A percentile compares a stretch with the other conserved stretches of the same genome.
These are phyloP conservation scores for Lerista edwardsae DNA, from an alignment of 2,797 vertebrate species.

Conservation along the genomic window DNA sequence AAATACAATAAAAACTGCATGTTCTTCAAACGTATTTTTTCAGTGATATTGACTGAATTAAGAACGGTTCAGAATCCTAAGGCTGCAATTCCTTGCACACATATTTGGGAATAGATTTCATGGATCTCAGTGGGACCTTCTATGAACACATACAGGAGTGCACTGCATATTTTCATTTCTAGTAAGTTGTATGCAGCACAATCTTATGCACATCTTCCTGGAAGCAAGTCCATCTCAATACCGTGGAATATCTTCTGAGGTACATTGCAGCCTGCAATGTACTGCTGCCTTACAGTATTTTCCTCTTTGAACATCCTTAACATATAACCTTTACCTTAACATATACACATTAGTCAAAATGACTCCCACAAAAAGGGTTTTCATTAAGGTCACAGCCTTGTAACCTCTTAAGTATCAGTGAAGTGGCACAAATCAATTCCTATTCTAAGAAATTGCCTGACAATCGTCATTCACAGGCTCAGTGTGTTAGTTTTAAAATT, in stretches of 20 bases:
- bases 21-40: background rate
- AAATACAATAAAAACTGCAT: too few relatives aligned
- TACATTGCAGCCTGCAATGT: too few relatives aligned
- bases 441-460: background rate
- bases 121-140: background rate
- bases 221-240: too few relatives aligned
- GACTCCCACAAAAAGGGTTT: background rate
- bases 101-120: background rate
- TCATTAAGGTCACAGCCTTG: background rate
- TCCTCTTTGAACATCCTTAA: background rate
- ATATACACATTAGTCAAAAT: background rate
- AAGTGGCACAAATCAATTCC: background rate
- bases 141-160: background rate
- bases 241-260: too few relatives aligned
- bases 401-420: background rate
- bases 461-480: background rate
- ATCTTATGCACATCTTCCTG: too few relatives aligned
- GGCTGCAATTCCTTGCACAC: background rate
- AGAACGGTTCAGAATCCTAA: background rate
- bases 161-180: background rate
- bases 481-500: background rate
- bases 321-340: background rate
- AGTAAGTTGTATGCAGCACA: background rate
- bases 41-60: background rate
- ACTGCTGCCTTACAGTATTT: too few relatives aligned